Evolutionary conservation across 2,797 vertebrate species (phyloP).

Genomic region (Poeciliopsis paucimaculata): DNA sequence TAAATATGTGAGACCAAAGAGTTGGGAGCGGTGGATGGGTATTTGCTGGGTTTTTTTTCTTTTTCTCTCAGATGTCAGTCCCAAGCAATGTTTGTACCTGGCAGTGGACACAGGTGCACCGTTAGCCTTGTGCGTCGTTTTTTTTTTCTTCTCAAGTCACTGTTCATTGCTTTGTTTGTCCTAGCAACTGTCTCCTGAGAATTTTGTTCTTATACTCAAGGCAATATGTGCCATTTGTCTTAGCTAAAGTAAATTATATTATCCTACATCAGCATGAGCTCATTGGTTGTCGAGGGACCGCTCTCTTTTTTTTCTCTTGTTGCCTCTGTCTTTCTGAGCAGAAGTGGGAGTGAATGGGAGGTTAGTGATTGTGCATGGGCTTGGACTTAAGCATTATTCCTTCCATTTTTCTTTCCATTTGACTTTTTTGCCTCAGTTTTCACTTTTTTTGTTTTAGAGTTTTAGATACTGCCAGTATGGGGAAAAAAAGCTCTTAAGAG

Average conservation of each 20-base stretch:
- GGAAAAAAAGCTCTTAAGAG: no score
- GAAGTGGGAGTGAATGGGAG: neutral
- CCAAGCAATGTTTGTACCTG: slow-evolving; percentile 44
- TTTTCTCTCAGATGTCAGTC: slow-evolving; percentile 36
- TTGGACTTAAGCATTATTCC: neutral
- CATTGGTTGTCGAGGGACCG: neutral
- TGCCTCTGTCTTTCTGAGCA: neutral
- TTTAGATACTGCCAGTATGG: neutral
- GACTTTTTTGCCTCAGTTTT: neutral
- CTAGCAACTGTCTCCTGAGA: slow-evolving; percentile 14
- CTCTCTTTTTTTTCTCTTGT: no score
- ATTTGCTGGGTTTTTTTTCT: slow-evolving; percentile 33
- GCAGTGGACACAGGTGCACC: slow-evolving; percentile 50
- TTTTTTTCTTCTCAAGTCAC: slow-evolving; percentile 4
- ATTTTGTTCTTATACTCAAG: slow-evolving; percentile 5
- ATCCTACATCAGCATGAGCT: neutral
- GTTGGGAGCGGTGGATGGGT: neutral
- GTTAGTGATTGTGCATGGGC: neutral
- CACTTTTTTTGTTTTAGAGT: neutral
- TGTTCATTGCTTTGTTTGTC: slow-evolving; percentile 12
- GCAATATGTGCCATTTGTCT: neutral
- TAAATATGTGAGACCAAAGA: neutral
- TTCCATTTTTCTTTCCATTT: neutral
- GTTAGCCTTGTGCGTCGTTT: slow-evolving; percentile 21
- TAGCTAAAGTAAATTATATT: neutral